A percentile compares a stretch with the other conserved stretches of the same genome.
These are phyloP conservation scores for Grantiella picta DNA, from an alignment of 2,113 vertebrate species.

Conservation along the genomic window DNA sequence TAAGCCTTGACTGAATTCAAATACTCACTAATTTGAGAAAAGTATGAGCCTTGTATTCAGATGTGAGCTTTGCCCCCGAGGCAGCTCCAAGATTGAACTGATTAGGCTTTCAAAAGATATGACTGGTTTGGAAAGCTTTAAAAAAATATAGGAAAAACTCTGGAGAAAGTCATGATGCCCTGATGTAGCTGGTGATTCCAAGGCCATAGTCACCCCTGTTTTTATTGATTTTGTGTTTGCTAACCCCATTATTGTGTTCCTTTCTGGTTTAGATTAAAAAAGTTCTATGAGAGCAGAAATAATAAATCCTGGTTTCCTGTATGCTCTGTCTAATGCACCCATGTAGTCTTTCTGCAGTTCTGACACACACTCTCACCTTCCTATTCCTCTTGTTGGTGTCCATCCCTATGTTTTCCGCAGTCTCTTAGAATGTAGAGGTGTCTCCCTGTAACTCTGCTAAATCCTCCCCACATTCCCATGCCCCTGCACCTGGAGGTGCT, in stretches of 20 bases:
- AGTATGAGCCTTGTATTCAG: slow-evolving; percentile 53
- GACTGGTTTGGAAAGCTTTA: not conserved
- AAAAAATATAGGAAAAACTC: not conserved
- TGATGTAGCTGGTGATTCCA: slow-evolving; percentile 7
- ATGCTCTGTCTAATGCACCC: not conserved
- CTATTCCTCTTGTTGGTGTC: not conserved
- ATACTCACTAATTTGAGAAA: slow-evolving; percentile 57
- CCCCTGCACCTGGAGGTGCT: too few relatives aligned
- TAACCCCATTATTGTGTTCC: not conserved
- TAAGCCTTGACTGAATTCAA: slow-evolving; percentile 21
- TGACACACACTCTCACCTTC: not conserved
- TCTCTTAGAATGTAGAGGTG: not conserved
- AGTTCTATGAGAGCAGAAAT: not conserved
- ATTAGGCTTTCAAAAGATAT: slow-evolving; percentile 37
- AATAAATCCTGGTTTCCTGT: not conserved
- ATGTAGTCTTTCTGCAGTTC: not conserved
- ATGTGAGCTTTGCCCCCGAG: slow-evolving; percentile 51
- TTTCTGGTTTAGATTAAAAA: slow-evolving; percentile 30
- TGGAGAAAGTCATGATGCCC: slow-evolving; percentile 8
- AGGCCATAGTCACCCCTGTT: not conserved
- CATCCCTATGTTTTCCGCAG: not conserved
- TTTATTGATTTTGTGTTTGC: slow-evolving; percentile 30
- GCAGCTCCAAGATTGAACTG: slow-evolving; percentile 22
- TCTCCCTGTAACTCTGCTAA: not conserved
- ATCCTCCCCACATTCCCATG: not conserved